Base-by-base conservation (phyloP, 2,888 invertebrate genomes). In the Ernsta delagoae region DNA sequence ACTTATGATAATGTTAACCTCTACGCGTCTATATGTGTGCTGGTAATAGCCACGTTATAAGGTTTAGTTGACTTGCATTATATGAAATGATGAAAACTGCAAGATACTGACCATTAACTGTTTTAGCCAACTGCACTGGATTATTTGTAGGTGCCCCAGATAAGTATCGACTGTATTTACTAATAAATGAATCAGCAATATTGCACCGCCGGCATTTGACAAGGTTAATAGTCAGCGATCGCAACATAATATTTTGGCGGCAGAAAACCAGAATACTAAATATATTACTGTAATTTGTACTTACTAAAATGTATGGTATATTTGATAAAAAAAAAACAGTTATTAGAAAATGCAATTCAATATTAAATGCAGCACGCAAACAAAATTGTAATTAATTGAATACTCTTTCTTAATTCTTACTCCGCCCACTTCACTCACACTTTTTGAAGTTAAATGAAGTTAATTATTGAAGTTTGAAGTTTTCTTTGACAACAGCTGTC, bases 111-210 rank as follows among this genome's bases (percentile, higher is more conserved):
- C 92, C 92, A 81, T 82, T 88, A 83, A 81, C 82, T 79, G 81
- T 71, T 83, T 82, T 86, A 77, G 77, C 75, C 73, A 83, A 73
- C 72, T 82, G 74, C 72, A 75, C 71, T 68, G 74, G 70, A 80
- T 78, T 80, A 77, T 79, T 77, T 70, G 78, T 75, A 74, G 79
- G 75, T 70, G 74, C 75, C 74, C 80, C 79, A 72, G 83, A 77
- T 72, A 83, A 82, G 75, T 80, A 80, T 75, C 80, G 79, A 78
- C 77, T 78, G 75, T 80, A 81, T 87, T 86, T 89, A 83, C 75
- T 79, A 82, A 81, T 80, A 84, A 84, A 82, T 91, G 92, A 92
- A 83, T 92, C 91, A 89, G 92, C 90, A 85, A 71, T 82, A 82
- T 74, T 79, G 73, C 75, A 74, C 73, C 83, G 86, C 90, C 92